phyloP scores from a whole-genome alignment of 2,797 vertebrate genomes.

The Pseudochaenichthys georgianus region DNA sequence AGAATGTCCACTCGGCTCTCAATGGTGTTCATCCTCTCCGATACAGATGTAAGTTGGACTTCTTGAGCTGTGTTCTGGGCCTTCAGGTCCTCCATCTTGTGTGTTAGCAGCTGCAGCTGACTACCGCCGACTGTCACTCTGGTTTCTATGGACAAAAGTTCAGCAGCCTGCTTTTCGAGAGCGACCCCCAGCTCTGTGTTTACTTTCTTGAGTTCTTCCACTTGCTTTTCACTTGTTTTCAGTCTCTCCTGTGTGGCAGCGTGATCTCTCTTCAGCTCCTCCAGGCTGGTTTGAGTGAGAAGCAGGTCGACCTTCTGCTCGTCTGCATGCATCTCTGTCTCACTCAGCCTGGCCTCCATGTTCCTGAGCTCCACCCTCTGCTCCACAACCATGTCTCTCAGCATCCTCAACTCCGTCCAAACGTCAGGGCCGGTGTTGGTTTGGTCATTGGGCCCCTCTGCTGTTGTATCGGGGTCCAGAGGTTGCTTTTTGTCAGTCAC shows the following conservation, averaged over 20 bases:
- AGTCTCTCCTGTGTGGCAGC: neutral
- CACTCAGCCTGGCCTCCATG: neutral
- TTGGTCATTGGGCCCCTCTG: neutral
- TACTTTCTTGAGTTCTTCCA: slow-evolving; percentile 8
- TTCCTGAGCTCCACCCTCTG: slow-evolving; percentile 4
- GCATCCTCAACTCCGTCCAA: neutral
- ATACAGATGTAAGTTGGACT: neutral
- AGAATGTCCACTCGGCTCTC: neutral
- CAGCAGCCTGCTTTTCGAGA: slow-evolving; percentile 1
- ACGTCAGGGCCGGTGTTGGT: neutral
- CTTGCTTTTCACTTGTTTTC: neutral
- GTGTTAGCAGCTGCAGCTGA: neutral
- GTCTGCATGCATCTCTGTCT: neutral
- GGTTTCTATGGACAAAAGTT: neutral
- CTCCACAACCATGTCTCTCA: neutral
- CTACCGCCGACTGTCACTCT: neutral
- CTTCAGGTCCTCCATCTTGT: neutral
- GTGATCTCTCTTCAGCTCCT: slow-evolving; percentile 4
- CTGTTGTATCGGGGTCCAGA: neutral
- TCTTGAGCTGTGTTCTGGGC: slow-evolving; percentile 2
- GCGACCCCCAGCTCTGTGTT: neutral
- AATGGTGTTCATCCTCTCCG: neutral
- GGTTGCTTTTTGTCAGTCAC: neutral
- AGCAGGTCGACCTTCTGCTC: slow-evolving; percentile 2
- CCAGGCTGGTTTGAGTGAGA: slow-evolving; percentile 1